phyloP scores from a whole-genome alignment of 2,797 vertebrate species.

The Myripristis murdjan region DNA sequence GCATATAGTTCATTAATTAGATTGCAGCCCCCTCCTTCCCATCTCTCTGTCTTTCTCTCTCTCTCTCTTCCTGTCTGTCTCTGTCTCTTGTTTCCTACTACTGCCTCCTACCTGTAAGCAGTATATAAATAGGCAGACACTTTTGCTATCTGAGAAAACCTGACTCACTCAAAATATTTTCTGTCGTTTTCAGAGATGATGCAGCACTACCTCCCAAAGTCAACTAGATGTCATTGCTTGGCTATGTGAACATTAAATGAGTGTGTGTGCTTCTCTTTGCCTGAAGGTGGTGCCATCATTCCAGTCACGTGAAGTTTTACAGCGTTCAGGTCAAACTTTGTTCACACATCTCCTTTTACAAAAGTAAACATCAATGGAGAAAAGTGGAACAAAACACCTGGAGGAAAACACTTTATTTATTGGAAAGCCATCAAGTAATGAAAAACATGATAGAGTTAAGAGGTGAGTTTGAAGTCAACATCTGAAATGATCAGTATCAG shows the following conservation, averaged over 20 bases:
- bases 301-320: background rate
- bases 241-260: background rate
- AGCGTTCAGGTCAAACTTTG: background rate
- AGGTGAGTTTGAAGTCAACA: background rate
- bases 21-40: background rate
- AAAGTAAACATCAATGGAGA: too few species aligned
- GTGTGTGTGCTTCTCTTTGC: constrained; percentile 7
- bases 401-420: too few species aligned
- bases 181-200: background rate
- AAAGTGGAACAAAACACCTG: too few species aligned
- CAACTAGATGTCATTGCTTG: constrained; percentile 8
- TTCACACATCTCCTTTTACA: background rate
- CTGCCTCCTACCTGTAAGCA: background rate
- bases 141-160: background rate
- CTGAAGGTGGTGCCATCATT: constrained; percentile 59
- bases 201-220: constrained; percentile 32
- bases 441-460: background rate
- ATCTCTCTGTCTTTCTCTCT: background rate
- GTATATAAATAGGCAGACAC: background rate
- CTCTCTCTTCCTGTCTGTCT: background rate
- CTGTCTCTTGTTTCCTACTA: background rate
- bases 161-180: background rate
- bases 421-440: background rate
- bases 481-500: background rate
- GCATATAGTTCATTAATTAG: constrained; percentile 3